These are phyloP conservation scores for Xiphophorus birchmanni DNA, from an alignment of 2,797 vertebrate species.

Conservation along the genomic window DNA sequence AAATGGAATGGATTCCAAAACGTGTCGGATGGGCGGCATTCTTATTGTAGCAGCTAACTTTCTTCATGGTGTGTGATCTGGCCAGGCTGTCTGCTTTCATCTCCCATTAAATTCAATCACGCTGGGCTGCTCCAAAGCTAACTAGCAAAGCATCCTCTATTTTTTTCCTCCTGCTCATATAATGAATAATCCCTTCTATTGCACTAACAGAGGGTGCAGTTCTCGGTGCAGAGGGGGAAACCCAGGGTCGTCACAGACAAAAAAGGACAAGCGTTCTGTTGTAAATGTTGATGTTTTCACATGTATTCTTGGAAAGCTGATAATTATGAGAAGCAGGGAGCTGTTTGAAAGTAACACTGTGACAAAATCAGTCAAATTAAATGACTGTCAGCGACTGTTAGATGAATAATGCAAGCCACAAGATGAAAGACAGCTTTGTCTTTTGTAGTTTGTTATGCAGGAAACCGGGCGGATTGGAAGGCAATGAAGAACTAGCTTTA, in stretches of 20 bases:
- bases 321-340: slow-evolving; percentile 8
- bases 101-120: slow-evolving; percentile 61
- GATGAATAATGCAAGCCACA: slow-evolving; percentile 71
- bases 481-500: slow-evolving; percentile 43
- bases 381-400: slow-evolving; percentile 56
- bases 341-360: slow-evolving; percentile 46
- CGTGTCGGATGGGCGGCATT: slow-evolving; percentile 16
- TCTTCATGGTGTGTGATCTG: slow-evolving; percentile 50
- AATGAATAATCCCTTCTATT: slow-evolving; percentile 31
- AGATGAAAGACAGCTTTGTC: slow-evolving; percentile 65
- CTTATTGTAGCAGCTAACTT: slow-evolving; percentile 55
- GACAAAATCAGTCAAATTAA: slow-evolving; percentile 72
- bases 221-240: slow-evolving; percentile 8
- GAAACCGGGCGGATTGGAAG: slow-evolving; percentile 36
- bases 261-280: not conserved
- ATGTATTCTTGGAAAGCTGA: slow-evolving; percentile 23
- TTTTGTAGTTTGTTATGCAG: slow-evolving; percentile 72
- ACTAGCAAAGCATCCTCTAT: slow-evolving; percentile 40
- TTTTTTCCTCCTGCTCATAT: slow-evolving; percentile 30
- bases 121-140: slow-evolving; percentile 51
- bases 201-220: slow-evolving; percentile 24
- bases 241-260: not conserved
- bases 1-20: not conserved
- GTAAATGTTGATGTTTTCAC: slow-evolving; percentile 13
- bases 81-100: slow-evolving; percentile 50